Evolutionary conservation across 2,113 vertebrate species (phyloP).

Genomic region (Serilophus lunatus): DNA sequence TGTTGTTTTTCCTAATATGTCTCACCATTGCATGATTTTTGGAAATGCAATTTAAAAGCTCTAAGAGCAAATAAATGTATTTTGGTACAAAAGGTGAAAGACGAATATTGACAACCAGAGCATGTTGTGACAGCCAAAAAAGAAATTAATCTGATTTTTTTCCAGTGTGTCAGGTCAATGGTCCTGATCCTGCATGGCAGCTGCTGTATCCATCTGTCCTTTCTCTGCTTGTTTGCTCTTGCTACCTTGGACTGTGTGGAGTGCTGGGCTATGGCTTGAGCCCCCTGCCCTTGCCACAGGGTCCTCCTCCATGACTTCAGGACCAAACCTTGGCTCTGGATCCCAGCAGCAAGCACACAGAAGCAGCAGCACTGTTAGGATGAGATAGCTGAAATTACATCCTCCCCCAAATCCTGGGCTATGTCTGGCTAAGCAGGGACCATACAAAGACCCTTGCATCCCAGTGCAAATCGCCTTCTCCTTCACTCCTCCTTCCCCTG

Average conservation of each 20-base stretch:
- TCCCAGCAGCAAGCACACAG: neutral
- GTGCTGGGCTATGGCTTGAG: neutral
- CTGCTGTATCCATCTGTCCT: neutral
- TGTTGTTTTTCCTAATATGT: neutral
- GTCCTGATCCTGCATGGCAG: neutral
- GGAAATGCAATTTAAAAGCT: neutral
- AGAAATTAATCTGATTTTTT: neutral
- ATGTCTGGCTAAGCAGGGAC: neutral
- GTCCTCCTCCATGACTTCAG: neutral
- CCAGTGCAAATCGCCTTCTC: neutral
- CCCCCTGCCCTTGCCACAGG: neutral
- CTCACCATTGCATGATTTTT: neutral
- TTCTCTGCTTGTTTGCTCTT: neutral
- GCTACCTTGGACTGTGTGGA: neutral
- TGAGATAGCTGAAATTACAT: neutral
- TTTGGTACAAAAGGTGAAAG: neutral
- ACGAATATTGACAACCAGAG: rapidly evolving
- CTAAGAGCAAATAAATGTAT: neutral
- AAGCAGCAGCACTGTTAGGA: neutral
- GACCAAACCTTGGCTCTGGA: neutral
- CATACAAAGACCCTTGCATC: neutral
- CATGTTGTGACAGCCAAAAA: neutral
- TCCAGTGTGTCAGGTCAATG: neutral
- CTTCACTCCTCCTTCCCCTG: neutral
- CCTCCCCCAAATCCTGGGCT: neutral